phyloP scores from a whole-genome alignment of 2,888 invertebrate genomes.

The Allophyes oxyacanthae region DNA sequence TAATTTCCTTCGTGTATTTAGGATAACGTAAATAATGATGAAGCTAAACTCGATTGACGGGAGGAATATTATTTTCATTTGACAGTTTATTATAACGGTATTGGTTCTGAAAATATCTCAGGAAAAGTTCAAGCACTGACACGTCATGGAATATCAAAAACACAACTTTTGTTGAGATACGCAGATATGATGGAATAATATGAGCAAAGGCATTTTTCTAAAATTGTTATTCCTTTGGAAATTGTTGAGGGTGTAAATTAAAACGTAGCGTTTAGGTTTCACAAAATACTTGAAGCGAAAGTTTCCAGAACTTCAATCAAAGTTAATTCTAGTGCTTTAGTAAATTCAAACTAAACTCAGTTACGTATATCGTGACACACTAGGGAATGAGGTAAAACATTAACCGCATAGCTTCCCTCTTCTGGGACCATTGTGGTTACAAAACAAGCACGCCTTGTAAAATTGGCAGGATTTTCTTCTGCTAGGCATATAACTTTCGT shows the following conservation, averaged over 20 bases:
- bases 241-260: neutral
- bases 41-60: conserved; percentile 23
- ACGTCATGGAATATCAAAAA: too few species aligned
- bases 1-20: conserved; percentile 25
- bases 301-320: conserved; percentile 4
- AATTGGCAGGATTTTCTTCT: conserved; percentile 24
- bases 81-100: neutral
- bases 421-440: conserved; percentile 1
- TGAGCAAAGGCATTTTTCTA: neutral
- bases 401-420: conserved; percentile 5
- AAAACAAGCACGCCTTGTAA: conserved; percentile 10
- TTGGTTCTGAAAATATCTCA: too few species aligned
- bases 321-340: conserved; percentile 10
- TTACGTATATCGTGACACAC: conserved; percentile 11
- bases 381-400: conserved; percentile 17
- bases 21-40: conserved; percentile 15
- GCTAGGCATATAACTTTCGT: conserved; percentile 10
- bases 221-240: neutral
- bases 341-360: conserved; percentile 14
- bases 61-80: conserved; percentile 1
- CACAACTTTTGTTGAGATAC: too few species aligned
- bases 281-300: neutral
- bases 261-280: neutral
- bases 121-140: too few species aligned
- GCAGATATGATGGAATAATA: too few species aligned